These are phyloP conservation scores for Lagenorhynchus albirostris DNA, from an alignment of 2,113 vertebrate species.

Conservation along the genomic window DNA sequence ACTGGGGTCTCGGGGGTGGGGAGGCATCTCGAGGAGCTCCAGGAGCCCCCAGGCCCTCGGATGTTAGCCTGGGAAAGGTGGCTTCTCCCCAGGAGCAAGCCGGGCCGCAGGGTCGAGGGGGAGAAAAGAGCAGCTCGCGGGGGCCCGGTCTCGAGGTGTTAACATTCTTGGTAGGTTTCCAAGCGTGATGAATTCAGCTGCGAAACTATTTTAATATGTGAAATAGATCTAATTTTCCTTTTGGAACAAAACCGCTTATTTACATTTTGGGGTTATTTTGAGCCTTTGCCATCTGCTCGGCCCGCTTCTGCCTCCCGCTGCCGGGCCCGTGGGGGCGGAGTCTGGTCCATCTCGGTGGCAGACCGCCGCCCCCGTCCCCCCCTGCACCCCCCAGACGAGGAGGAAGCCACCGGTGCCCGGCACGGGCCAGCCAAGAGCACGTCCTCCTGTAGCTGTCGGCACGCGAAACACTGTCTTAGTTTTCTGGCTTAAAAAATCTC, in stretches of 20 bases:
- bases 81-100: background rate
- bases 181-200: conserved; percentile 57
- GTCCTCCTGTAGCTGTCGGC: background rate
- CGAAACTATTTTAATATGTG: conserved; percentile 64
- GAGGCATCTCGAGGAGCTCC: background rate
- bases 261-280: conserved; percentile 74
- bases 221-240: conserved; percentile 72
- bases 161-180: conserved; percentile 51
- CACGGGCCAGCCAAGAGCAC: fast-evolving
- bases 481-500: background rate
- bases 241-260: conserved; percentile 78
- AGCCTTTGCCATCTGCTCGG: conserved; percentile 74
- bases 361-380: background rate
- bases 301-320: conserved; percentile 59
- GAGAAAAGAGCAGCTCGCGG: background rate
- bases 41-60: background rate
- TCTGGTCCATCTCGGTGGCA: background rate
- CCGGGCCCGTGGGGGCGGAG: conserved; percentile 1
- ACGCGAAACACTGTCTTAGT: fast-evolving
- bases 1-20: background rate
- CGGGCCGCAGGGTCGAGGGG: fast-evolving
- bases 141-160: conserved; percentile 43
- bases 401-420: fast-evolving
- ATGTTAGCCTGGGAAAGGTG: fast-evolving
- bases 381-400: background rate